Evolutionary conservation across 2,797 vertebrate genomes (phyloP), one percentile per base, ranked within the genome.

Genomic region (Pseudochirops corinnae): DNA sequence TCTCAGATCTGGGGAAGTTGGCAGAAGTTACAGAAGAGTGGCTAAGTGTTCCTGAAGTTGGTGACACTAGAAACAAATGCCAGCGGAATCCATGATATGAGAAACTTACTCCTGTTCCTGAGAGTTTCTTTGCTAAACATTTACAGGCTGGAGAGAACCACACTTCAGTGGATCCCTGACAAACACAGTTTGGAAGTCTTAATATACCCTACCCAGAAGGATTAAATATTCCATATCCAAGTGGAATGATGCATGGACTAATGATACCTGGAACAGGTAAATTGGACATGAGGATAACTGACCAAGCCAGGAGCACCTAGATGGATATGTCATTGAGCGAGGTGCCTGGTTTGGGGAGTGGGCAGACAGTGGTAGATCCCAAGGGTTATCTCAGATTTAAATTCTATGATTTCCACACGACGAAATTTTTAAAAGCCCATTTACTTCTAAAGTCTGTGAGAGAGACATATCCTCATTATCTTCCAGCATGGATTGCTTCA

Each of bases 361-460:
- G 99, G 60, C 99, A 99, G 98, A 99, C 99, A 0, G 99, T 99
- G 33, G 99, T 99, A 94, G 99, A 99, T 97, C 99, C 99, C 0
- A 99, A 99, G 98, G 99, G 99, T 97, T 99, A 99, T 96, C 98
- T 99, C 99, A 0, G 99, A 99, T 98, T 98, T 99, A 94, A 99
- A 99, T 98, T 99, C 99, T 0, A 99, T 99, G 99, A 99, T 99
- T 97, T 99, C 99, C 16, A 99, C 99, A 11, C 99, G 99, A 99
- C 99, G 99, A 98, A 98, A 99, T 98, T 92, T 33, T 91, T 99
- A 98, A 99, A 99, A 98, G 99, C 99, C 4, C 99, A 99, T 55
- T 99, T 99, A 94, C 99, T 99, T 5, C 98, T 99, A 95, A 99
- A 99, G 95, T 99, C 99, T 0, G 99, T 99, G 92, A 99, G 99